Base-by-base conservation (phyloP, 2,888 invertebrate species). In the Sisyra nigra region DNA sequence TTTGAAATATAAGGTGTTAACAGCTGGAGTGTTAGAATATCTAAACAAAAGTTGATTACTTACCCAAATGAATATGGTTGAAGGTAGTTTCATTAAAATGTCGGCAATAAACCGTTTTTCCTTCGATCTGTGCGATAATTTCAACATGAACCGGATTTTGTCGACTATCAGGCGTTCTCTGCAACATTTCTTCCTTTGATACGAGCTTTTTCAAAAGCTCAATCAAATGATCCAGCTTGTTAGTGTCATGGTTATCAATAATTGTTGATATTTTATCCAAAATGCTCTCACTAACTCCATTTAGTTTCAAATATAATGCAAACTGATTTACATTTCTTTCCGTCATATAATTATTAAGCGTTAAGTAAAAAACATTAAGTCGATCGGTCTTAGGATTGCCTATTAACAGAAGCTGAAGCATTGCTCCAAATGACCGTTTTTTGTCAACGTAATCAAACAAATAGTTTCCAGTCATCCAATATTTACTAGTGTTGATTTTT, bases 391-490 rank as follows among this genome's bases (percentile, higher is more conserved):
- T 61, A 1, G 72, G 68, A 54, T 80, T 78, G 0, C 77, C 81
- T 3, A 81, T 69, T 7, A 75, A 66, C 47, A 80, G 62, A 17
- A 75, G 63, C 50, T 75, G 72, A 13, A 73, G 51, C 61, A 74
- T 63, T 2, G 72, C 68, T 1, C 74, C 74, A 45, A 72, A 71
- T 39, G 72, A 71, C 45, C 71, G 65, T 30, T 70, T 69, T 1
- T 70, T 69, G 51, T 78, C 75, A n/a, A 74, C 72, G 51, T 74
- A 75, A 47, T 79, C 80, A 49, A 80, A 68, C 44, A 82, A 68
- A 53, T 79, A 78, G 58, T 81, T 81, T 19, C 79, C 80, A 0
- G 80, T 80, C 0, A 76, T 71, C 71, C 80, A 76, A 51, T 71
- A 71, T 4, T 71, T 65, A 8, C 61, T 57, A 2, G 66, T 65